Evolutionary conservation across 2,888 invertebrate genomes (phyloP).

Genomic region (Lacanobia wlatinum): DNA sequence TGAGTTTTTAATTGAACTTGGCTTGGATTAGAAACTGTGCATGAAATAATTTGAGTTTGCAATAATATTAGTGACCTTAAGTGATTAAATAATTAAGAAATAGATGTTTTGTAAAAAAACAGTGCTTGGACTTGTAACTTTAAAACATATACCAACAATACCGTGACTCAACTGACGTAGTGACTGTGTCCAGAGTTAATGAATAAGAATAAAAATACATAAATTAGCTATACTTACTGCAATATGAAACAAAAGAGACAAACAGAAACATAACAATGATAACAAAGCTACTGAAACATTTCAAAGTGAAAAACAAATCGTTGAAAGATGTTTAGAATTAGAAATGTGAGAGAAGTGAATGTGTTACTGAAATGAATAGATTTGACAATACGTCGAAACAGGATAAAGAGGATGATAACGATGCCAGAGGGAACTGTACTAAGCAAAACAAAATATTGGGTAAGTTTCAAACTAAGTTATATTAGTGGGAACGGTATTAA

Average conservation of each 20-base stretch:
- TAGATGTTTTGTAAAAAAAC: background rate
- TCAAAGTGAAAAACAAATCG: slow-evolving; percentile 59
- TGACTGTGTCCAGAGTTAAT: background rate
- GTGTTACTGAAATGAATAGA: slow-evolving; percentile 83
- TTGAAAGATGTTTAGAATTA: slow-evolving; percentile 49
- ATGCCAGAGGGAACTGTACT: slow-evolving; percentile 83
- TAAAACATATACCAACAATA: too few species aligned
- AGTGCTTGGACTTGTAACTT: background rate
- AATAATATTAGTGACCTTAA: background rate
- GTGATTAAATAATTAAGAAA: background rate
- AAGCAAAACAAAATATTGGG: slow-evolving; percentile 86
- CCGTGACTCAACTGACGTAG: background rate
- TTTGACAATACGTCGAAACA: slow-evolving; percentile 79
- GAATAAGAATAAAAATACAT: background rate
- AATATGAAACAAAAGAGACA: slow-evolving; percentile 15
- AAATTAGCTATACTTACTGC: background rate
- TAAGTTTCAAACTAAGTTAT: slow-evolving; percentile 64
- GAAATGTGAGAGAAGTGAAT: slow-evolving; percentile 46
- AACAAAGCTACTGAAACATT: slow-evolving; percentile 33
- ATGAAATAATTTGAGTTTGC: background rate
- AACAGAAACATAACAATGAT: slow-evolving; percentile 28
- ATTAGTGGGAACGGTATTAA: too few species aligned
- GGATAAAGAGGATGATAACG: slow-evolving; percentile 80
- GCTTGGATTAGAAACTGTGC: background rate
- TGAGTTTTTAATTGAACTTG: background rate